Base-by-base conservation (phyloP, 2,888 invertebrate genomes). In the Eurytoma californica region DNA sequence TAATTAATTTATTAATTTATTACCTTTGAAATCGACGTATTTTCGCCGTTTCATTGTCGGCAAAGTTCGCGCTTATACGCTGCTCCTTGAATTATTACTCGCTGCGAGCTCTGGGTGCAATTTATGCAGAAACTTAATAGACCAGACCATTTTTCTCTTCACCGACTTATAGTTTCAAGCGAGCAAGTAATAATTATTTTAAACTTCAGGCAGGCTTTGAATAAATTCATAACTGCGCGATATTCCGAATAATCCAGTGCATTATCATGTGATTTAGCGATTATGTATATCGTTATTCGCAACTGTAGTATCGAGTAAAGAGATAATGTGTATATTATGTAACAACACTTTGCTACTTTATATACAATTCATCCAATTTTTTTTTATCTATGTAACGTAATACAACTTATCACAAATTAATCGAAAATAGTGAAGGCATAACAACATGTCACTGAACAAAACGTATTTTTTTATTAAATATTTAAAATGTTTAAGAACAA, bases 1-100 rank as follows among this genome's bases (percentile, higher is more conserved):
- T 72, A 79, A 75, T 79, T 79, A 79, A 79, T 65, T 73, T 65
- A 74, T 74, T 68, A 66, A 75, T 67, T 70, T 60, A 60, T 66
- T 57, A 67, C 58, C 30, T n/a, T 72, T 65, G 14, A 18, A 65
- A 65, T 58, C 30, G 66, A 12, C 28, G 60, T 7, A 53, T 30
- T 61, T 69, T 69, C 58, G 30, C 49, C 30, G 18, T 65, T 60
- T 57, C 60, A 58, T 67, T 65, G 24, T 49, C 61, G 24, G 20
- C 39, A 9, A 39, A 9, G 39, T 39, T 39, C 39, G 39, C 7
- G 28, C 28, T 20, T 49, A 24, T 18, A 16, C 12, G n/a, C 5
- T 39, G 28, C n/a, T 30, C 20, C 53, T 7, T 28, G 13, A 53
- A 68, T 63, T 63, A 76, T 65, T 63, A 49, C 20, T 18, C 16